phyloP scores from a whole-genome alignment of 2,888 invertebrate genomes.

The Chamaedrilus cognettii region DNA sequence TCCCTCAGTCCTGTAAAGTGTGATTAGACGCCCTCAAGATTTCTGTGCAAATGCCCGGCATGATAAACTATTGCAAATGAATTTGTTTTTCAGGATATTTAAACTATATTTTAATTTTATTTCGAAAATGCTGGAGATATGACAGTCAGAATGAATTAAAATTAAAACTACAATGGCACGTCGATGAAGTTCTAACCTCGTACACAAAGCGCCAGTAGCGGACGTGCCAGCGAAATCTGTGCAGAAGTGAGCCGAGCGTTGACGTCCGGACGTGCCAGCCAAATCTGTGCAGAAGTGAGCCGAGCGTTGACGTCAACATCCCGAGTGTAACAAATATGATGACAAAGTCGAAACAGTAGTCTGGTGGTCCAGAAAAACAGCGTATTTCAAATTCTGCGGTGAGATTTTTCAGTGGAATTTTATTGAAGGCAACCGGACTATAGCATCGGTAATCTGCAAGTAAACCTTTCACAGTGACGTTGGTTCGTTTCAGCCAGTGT shows the following conservation, averaged over 20 bases:
- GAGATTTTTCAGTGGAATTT: background rate
- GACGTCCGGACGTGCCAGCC: conserved; percentile 64
- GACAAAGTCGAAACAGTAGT: background rate
- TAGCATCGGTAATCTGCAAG: conserved; percentile 5
- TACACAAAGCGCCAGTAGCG: conserved; percentile 61
- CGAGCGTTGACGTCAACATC: conserved; percentile 28
- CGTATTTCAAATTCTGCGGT: background rate
- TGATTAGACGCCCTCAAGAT: too few species aligned
- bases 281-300: conserved; percentile 60
- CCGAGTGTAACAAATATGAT: conserved; percentile 3
- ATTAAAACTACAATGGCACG: too few species aligned
- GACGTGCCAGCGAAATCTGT: conserved; percentile 65
- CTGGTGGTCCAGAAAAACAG: conserved; percentile 5
- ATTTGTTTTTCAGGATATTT: too few species aligned
- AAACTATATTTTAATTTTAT: too few species aligned
- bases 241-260: conserved; percentile 46
- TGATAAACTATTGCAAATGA: too few species aligned
- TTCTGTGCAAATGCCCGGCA: too few species aligned
- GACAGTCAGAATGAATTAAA: too few species aligned
- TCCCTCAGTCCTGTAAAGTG: too few species aligned
- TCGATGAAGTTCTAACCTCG: too few species aligned
- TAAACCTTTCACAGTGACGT: too few species aligned
- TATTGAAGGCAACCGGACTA: background rate
- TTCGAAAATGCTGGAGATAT: too few species aligned
- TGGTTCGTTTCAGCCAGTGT: too few species aligned